These are phyloP conservation scores for Axis porcinus DNA, from an alignment of 2,113 vertebrate genomes.

Conservation along the genomic window DNA sequence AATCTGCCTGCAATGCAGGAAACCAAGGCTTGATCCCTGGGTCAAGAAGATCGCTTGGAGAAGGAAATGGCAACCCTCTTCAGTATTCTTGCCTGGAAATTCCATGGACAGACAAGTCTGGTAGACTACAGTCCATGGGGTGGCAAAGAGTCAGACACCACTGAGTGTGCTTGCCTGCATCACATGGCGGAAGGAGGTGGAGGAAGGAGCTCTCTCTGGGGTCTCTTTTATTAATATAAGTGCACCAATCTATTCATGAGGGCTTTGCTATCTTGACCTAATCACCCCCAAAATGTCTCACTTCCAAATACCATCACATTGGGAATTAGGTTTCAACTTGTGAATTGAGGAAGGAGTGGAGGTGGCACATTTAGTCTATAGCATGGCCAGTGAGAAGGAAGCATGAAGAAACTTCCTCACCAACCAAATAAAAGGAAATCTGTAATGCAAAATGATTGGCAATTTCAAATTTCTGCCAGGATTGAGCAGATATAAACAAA, in stretches of 20 bases:
- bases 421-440: constrained; percentile 19
- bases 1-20: neutral
- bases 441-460: constrained; percentile 14
- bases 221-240: neutral
- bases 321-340: neutral
- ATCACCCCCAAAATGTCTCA: neutral
- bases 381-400: neutral
- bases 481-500: constrained; percentile 31
- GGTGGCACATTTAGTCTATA: neutral
- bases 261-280: neutral
- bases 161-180: neutral
- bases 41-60: neutral
- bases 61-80: neutral
- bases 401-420: neutral
- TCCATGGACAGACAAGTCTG: neutral
- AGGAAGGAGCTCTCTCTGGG: neutral
- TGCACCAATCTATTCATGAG: neutral
- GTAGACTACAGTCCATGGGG: neutral
- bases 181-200: neutral
- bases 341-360: neutral
- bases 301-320: neutral
- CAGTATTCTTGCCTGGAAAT: neutral
- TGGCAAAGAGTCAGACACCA: neutral
- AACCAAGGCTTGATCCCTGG: neutral
- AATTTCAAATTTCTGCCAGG: constrained; percentile 44